phyloP scores from a whole-genome alignment of 2,797 vertebrate species.

The Squalus acanthias region DNA sequence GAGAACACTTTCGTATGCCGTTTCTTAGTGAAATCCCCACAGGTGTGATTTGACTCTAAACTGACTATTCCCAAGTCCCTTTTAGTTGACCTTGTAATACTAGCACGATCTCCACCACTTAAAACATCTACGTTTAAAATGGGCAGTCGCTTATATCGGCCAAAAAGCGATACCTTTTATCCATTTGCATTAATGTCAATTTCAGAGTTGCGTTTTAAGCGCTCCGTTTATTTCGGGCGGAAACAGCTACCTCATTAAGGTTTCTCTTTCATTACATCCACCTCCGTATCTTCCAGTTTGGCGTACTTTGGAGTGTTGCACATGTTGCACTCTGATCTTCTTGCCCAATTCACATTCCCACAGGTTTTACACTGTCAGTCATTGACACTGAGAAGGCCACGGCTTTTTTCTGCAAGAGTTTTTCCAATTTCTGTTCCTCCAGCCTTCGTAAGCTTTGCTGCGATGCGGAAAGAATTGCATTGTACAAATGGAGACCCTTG shows the following conservation, averaged over 20 bases:
- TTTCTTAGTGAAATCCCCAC: not conserved
- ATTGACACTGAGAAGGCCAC: not conserved
- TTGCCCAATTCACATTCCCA: not conserved
- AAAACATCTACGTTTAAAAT: not conserved
- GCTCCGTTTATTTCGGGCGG: not conserved
- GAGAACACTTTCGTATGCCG: not conserved
- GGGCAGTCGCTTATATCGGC: not conserved
- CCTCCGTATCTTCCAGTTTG: not conserved
- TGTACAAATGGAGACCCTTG: not conserved
- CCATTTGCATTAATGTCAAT: not conserved
- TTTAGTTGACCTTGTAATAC: not conserved
- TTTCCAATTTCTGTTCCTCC: not conserved
- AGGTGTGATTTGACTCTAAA: not conserved
- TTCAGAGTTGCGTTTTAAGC: not conserved
- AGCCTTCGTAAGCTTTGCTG: not conserved
- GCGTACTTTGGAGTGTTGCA: not conserved
- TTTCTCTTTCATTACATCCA: not conserved
- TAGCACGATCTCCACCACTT: not conserved
- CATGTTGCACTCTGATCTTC: not conserved
- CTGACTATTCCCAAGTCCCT: not conserved
- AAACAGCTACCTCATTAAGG: not conserved
- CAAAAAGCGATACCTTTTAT: not conserved
- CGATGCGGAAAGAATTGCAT: not conserved
- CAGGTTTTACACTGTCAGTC: not conserved
- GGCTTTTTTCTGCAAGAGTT: not conserved